Percentiles rank a stretch among this genome's conserved stretches.
phyloP scores from a whole-genome alignment of 2,113 vertebrate species.

The Amphiprion ocellaris region DNA sequence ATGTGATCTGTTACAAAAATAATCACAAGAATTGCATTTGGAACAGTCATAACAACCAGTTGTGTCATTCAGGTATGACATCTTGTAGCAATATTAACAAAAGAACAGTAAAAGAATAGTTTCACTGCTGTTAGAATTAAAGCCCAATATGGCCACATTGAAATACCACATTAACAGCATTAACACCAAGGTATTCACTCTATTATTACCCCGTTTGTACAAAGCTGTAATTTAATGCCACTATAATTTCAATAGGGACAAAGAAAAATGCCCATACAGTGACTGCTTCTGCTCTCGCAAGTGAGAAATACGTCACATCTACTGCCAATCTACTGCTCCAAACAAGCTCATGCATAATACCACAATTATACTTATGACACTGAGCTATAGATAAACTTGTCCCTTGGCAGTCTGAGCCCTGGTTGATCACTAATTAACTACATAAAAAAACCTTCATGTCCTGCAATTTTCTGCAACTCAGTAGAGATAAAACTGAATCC shows the following conservation, averaged over 20 bases:
- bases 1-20: too few species aligned
- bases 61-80: too few species aligned
- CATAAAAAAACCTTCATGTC: constrained; percentile 6
- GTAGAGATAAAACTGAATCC: constrained; percentile 2
- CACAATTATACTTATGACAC: too few species aligned
- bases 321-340: neutral
- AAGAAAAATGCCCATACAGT: neutral
- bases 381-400: neutral
- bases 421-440: constrained; percentile 21
- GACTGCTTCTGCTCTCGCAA: neutral
- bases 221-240: neutral
- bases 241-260: neutral
- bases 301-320: neutral
- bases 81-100: too few species aligned
- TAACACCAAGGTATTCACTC: too few species aligned
- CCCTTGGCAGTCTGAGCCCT: constrained; percentile 7
- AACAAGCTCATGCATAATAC: neutral
- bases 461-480: constrained; percentile 16
- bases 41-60: too few species aligned
- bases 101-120: too few species aligned
- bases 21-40: too few species aligned
- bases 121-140: too few species aligned
- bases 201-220: too few species aligned
- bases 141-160: too few species aligned
- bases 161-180: too few species aligned